Conservation (phyloP, 2,113 vertebrate species). For the Camelus dromedarius region DNA sequence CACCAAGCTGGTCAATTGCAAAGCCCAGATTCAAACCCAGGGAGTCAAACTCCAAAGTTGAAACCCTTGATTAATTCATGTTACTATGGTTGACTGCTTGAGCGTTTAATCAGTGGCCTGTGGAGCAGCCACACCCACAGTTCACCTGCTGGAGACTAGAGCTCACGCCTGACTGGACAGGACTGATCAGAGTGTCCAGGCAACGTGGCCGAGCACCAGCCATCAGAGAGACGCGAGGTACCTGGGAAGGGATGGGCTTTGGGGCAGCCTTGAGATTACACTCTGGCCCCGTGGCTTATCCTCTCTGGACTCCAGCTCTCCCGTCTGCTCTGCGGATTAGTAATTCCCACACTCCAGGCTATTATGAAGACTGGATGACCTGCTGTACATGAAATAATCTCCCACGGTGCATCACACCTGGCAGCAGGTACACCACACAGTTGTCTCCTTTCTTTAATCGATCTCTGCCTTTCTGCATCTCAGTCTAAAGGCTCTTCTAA, state of each 20-base stretch:
- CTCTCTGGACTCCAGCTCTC: not conserved
- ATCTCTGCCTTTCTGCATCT: not conserved
- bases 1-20: not conserved
- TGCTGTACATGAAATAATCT: not conserved
- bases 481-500: not conserved
- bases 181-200: not conserved
- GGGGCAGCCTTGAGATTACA: not conserved
- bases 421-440: not conserved
- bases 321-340: not conserved
- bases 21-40: not conserved
- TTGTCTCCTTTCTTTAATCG: conserved; percentile 1
- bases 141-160: not conserved
- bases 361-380: not conserved
- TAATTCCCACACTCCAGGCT: not conserved
- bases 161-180: not conserved
- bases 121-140: not conserved
- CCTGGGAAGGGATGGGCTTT: not conserved
- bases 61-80: not conserved
- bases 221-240: not conserved
- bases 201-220: not conserved
- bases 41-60: not conserved
- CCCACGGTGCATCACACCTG: not conserved
- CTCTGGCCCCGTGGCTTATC: not conserved
- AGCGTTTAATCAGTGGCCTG: not conserved
- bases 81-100: not conserved